Percentiles rank a stretch among this genome's conserved stretches.
Conservation (phyloP, 2,797 vertebrate species). For the Euthynnus affinis region DNA sequence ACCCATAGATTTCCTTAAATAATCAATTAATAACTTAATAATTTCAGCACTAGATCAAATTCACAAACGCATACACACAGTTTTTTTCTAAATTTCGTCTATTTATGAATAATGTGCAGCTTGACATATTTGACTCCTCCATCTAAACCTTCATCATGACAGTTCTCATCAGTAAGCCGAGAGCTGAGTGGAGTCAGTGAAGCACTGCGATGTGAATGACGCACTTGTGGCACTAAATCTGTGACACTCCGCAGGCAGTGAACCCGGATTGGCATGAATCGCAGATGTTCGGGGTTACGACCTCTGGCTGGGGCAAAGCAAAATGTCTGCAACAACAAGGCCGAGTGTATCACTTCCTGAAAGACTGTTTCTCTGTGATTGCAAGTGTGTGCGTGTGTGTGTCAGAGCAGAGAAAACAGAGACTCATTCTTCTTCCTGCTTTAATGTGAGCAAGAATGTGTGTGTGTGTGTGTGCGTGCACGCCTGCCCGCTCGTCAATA, state of each 20-base stretch:
- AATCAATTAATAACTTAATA: neutral
- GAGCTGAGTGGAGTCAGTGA: constrained; percentile 62
- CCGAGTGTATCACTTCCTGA: constrained; percentile 63
- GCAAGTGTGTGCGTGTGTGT: constrained; percentile 27
- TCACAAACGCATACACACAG: neutral
- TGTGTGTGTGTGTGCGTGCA: neutral
- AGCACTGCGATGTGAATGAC: constrained; percentile 67
- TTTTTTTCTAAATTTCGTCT: neutral
- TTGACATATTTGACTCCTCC: constrained; percentile 37
- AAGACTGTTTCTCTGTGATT: constrained; percentile 67
- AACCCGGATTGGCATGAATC: constrained; percentile 68
- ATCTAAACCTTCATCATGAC: constrained; percentile 45
- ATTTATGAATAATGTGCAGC: constrained; percentile 22
- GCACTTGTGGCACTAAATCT: constrained; percentile 78
- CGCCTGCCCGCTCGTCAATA: constrained; percentile 54
- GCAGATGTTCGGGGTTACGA: constrained; percentile 79
- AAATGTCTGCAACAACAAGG: constrained; percentile 71
- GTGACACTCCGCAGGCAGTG: constrained; percentile 70
- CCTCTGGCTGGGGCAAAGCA: constrained; percentile 71
- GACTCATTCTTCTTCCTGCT: constrained; percentile 60
- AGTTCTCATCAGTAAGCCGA: constrained; percentile 54
- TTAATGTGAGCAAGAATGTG: constrained; percentile 57
- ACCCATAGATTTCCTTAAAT: neutral
- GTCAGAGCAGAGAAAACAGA: constrained; percentile 43
- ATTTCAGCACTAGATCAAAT: neutral